Evolutionary conservation across 1,140 invertebrate species (phyloP), one percentile per base, ranked within the genome.

Genomic region (Drosophila sp.): DNA sequence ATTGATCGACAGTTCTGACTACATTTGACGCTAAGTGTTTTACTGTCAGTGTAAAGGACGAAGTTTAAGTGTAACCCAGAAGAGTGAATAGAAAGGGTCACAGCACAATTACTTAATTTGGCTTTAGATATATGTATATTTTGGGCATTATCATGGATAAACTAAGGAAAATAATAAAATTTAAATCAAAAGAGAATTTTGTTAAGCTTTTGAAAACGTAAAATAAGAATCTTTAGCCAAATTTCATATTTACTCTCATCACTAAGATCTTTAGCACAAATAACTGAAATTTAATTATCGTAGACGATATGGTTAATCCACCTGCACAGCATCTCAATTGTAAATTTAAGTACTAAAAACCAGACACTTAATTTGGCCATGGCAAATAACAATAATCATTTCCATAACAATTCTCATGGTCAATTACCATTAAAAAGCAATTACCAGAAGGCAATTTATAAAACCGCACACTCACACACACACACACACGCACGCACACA

Each of bases 341-440:
- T 25, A 8, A 58, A 38, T 23, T 38, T 33, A 38, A 58, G 32
- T 38, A 38, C 32, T 58, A 25, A 58, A 58, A 58, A 32, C 17
- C 56, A 58, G 29, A 57, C 17, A 40, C 62, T 10, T 27, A 60
- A 70, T 70, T 70, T 61, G 5, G 23, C 44, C 38, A 68, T 63
- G 68, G 68, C 66, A 60, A 62, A 63, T 72, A 56, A 67, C 35
- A 72, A 57, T 67, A 63, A 72, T 67, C 56, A 58, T 58, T 58
- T 58, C 56, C 32, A 38, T 38, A 35, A 35, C 56, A 58, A 57
- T 57, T 57, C 55, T 35, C 55, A 57, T 30, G 55, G 30, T 47
- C 55, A 72, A 67, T 72, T 72, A 63, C 40, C 25, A 63, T 63
- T 68, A 72, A 30, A 41, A 65, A 30, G 10, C 30, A 67, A 35